phyloP scores from a whole-genome alignment of 92 coral and sea anemone species.

The Porites divaricata region DNA sequence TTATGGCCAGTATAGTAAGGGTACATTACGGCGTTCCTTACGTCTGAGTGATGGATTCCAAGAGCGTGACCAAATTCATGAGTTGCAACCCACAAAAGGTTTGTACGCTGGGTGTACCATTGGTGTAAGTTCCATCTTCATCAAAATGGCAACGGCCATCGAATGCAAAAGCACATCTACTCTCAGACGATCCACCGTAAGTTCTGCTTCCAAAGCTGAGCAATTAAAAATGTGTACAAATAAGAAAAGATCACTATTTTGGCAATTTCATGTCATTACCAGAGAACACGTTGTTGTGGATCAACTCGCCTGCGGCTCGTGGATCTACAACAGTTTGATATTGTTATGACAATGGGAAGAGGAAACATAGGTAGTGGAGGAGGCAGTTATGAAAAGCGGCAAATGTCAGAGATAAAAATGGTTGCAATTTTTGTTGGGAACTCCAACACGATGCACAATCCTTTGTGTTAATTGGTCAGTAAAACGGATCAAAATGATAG shows the following conservation, averaged over 20 bases:
- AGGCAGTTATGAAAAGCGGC: too few species aligned
- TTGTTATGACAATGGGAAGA: too few species aligned
- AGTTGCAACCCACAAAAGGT: constrained; percentile 66
- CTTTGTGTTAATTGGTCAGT: too few species aligned
- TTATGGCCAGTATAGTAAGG: constrained; percentile 59
- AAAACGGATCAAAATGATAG: too few species aligned
- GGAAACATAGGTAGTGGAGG: too few species aligned
- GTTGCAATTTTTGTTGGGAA: too few species aligned
- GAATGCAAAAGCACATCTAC: constrained; percentile 46
- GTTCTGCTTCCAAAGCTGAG: constrained; percentile 36
- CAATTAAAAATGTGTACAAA: neutral
- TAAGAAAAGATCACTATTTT: neutral
- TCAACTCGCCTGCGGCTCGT: too few species aligned
- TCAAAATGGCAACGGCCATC: constrained; percentile 69
- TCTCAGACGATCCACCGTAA: constrained; percentile 43
- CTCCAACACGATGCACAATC: too few species aligned
- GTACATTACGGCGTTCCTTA: constrained; percentile 66
- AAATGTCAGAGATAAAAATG: too few species aligned
- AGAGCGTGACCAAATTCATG: constrained; percentile 74
- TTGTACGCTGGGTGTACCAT: constrained; percentile 38
- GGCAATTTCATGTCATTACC: neutral
- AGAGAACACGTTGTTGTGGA: too few species aligned
- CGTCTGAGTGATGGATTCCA: constrained; percentile 61
- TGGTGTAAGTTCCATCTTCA: constrained; percentile 62
- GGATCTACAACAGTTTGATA: too few species aligned